Conservation (phyloP, 2,113 vertebrate genomes). For the Urocitellus parryii region DNA sequence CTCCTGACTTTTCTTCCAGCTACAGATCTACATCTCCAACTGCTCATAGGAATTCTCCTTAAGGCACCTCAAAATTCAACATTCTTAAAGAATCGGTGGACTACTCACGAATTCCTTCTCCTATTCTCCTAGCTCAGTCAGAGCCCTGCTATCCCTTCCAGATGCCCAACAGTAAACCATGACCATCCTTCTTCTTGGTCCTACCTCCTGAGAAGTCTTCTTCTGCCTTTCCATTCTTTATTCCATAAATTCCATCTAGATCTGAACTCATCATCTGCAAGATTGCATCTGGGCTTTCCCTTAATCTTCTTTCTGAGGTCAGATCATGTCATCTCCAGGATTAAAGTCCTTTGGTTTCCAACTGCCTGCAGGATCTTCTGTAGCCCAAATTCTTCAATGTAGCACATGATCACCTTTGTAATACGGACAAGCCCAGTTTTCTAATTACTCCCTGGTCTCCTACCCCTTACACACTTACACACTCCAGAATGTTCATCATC, state of each 20-base stretch:
- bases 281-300: background rate
- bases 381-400: background rate
- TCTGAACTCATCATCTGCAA: background rate
- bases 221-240: background rate
- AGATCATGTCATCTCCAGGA: background rate
- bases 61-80: background rate
- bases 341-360: constrained; percentile 37
- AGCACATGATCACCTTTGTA: background rate
- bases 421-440: background rate
- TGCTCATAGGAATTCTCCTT: constrained; percentile 10
- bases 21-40: background rate
- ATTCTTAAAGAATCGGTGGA: background rate
- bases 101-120: background rate
- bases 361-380: background rate
- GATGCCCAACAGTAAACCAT: background rate
- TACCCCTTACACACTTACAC: background rate
- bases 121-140: background rate
- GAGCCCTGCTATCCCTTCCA: background rate
- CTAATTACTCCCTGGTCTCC: background rate
- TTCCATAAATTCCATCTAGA: background rate
- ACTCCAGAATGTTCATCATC: background rate
- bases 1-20: background rate
- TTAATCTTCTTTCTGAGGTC: background rate
- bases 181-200: background rate
- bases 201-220: background rate